phyloP scores from a whole-genome alignment of 64 coral and sea anemone species.

The Acropora yongei region DNA sequence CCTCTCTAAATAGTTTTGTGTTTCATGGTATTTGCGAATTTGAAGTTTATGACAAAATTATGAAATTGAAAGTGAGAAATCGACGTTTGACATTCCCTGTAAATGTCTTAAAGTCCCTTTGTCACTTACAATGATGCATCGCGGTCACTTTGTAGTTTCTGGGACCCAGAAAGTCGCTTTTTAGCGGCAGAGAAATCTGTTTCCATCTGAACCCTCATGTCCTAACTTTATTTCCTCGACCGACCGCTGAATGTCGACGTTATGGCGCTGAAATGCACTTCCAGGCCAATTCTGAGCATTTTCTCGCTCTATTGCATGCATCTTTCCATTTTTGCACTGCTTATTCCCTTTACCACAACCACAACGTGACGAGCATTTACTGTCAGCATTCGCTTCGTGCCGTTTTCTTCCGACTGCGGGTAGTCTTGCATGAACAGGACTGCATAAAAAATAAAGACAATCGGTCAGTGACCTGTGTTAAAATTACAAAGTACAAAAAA shows the following conservation, averaged over 20 bases:
- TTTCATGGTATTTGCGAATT: slow-evolving; percentile 20
- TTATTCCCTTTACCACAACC: slow-evolving; percentile 32
- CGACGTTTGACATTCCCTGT: slow-evolving; percentile 30
- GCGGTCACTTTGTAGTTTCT: background rate
- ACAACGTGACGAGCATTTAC: slow-evolving; percentile 25
- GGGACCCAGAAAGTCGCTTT: too few species aligned
- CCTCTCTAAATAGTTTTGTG: slow-evolving; percentile 42
- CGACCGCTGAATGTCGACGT: slow-evolving; percentile 40
- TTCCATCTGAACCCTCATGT: background rate
- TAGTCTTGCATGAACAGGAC: slow-evolving; percentile 42
- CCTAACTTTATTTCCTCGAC: slow-evolving; percentile 55
- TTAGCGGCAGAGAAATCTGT: background rate
- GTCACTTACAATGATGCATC: background rate
- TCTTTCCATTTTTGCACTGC: slow-evolving; percentile 59
- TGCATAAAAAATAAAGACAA: slow-evolving; percentile 29
- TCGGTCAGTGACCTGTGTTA: background rate
- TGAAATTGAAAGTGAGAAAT: slow-evolving; percentile 27
- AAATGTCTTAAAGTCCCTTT: slow-evolving; percentile 1
- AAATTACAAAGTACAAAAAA: slow-evolving; percentile 1
- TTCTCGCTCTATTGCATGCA: slow-evolving; percentile 24
- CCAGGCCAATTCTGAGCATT: slow-evolving; percentile 55
- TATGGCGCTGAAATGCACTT: slow-evolving; percentile 53
- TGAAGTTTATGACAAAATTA: slow-evolving; percentile 48
- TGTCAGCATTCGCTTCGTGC: slow-evolving; percentile 24
- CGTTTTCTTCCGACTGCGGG: slow-evolving; percentile 49